Conservation (phyloP, 92 coral and sea anemone genomes). For the Virgularia gustaviana region DNA sequence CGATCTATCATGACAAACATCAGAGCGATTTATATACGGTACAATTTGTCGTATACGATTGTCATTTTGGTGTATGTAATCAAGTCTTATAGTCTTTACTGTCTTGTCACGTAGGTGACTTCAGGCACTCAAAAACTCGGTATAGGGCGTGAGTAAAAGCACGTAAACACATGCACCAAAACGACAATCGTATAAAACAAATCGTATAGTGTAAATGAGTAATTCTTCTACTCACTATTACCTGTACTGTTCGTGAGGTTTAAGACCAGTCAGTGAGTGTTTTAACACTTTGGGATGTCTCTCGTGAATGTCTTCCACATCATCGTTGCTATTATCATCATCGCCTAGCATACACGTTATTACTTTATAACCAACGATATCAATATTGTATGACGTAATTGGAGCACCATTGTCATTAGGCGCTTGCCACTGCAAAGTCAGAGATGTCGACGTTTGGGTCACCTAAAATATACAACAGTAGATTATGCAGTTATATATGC, state of each 20-base stretch:
- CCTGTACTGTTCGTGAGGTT: constrained; percentile 86
- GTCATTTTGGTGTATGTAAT: too few species aligned
- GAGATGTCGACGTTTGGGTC: constrained; percentile 71
- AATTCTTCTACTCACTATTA: constrained; percentile 4
- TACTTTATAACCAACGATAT: constrained; percentile 70
- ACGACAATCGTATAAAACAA: too few species aligned
- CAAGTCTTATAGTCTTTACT: too few species aligned
- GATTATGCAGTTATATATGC: not conserved
- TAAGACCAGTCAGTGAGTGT: constrained; percentile 64
- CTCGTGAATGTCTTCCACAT: constrained; percentile 41
- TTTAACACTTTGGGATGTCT: constrained; percentile 53
- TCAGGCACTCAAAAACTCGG: not conserved
- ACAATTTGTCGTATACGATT: too few species aligned
- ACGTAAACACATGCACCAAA: too few species aligned
- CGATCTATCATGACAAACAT: too few species aligned
- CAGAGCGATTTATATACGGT: too few species aligned
- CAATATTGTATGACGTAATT: constrained; percentile 84
- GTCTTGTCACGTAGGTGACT: too few species aligned
- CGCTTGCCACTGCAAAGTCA: constrained; percentile 79
- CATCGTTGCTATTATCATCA: constrained; percentile 26
- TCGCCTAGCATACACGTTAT: constrained; percentile 72
- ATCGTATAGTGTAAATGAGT: too few species aligned
- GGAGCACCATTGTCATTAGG: constrained; percentile 81
- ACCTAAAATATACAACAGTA: constrained; percentile 43
- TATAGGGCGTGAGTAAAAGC: too few species aligned